phyloP scores from a whole-genome alignment of 2,888 invertebrate species.

The Bembecia ichneumoniformis region DNA sequence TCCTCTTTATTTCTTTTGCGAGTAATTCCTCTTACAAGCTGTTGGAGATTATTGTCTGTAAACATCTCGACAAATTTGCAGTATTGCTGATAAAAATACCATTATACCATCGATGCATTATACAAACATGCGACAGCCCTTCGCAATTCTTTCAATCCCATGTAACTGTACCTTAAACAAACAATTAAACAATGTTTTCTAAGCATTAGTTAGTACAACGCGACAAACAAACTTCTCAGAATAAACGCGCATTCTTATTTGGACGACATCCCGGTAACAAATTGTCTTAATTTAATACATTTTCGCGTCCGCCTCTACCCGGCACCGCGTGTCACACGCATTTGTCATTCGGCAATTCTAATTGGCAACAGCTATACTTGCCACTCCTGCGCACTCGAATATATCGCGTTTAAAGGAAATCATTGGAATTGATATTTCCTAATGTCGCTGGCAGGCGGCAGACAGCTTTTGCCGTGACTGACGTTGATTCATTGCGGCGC shows the following conservation, averaged over 20 bases:
- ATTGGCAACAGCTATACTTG: constrained; percentile 26
- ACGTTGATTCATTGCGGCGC: background rate
- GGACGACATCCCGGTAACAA: background rate
- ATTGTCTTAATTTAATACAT: constrained; percentile 5
- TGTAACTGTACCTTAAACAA: too few species aligned
- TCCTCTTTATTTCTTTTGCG: too few species aligned
- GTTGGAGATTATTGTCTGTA: too few species aligned
- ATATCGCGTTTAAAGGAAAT: constrained; percentile 23
- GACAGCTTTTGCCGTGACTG: background rate
- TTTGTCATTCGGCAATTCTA: constrained; percentile 29
- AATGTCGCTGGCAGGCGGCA: constrained; percentile 4
- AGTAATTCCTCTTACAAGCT: too few species aligned
- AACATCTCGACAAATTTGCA: too few species aligned
- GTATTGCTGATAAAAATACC: too few species aligned
- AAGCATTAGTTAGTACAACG: too few species aligned
- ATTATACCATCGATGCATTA: too few species aligned
- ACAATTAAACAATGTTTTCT: too few species aligned
- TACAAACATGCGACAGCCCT: too few species aligned
- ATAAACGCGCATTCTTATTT: background rate
- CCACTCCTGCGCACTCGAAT: constrained; percentile 19
- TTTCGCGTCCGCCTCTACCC: constrained; percentile 11
- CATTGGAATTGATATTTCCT: constrained; percentile 25
- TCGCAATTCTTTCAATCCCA: too few species aligned
- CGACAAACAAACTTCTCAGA: background rate
- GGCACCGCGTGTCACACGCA: constrained; percentile 16